These are phyloP conservation scores for Xanthostigma xanthostigma DNA, from an alignment of 2,888 invertebrate species.

Conservation along the genomic window DNA sequence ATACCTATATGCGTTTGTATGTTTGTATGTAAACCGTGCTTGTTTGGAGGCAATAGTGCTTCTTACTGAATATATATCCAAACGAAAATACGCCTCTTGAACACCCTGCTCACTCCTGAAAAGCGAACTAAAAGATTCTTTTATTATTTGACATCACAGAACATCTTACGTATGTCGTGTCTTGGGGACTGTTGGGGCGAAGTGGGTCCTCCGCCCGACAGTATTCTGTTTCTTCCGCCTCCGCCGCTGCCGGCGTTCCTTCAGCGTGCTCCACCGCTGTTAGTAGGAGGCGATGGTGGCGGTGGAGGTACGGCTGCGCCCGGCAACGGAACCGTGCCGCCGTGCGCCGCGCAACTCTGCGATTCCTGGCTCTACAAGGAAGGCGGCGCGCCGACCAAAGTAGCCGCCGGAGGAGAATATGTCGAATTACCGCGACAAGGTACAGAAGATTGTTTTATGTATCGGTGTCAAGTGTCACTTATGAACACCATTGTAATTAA, in stretches of 20 bases:
- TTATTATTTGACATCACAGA: too few species aligned
- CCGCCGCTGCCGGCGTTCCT: constrained; percentile 71
- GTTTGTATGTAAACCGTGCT: too few species aligned
- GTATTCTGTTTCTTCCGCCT: constrained; percentile 69
- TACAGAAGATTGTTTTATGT: constrained; percentile 20
- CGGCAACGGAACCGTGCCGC: constrained; percentile 41
- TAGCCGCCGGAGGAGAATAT: constrained; percentile 36
- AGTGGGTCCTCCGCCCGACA: constrained; percentile 66
- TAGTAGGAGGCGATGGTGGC: constrained; percentile 14
- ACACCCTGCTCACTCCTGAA: too few species aligned
- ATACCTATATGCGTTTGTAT: too few species aligned
- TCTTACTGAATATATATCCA: too few species aligned
- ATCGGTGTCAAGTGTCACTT: background rate
- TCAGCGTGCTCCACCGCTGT: constrained; percentile 29
- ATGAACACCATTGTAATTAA: too few species aligned
- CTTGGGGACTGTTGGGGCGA: constrained; percentile 41
- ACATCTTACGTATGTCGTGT: constrained; percentile 33
- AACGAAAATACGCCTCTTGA: too few species aligned
- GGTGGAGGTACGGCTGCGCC: constrained; percentile 21
- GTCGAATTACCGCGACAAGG: constrained; percentile 68
- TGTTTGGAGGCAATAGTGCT: too few species aligned
- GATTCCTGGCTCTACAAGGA: constrained; percentile 33
- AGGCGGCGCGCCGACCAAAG: constrained; percentile 13
- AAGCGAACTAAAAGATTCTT: too few species aligned
- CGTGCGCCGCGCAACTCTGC: constrained; percentile 46